Conservation (phyloP, 1,140 invertebrate species). For the Drosophila eugracilis region DNA sequence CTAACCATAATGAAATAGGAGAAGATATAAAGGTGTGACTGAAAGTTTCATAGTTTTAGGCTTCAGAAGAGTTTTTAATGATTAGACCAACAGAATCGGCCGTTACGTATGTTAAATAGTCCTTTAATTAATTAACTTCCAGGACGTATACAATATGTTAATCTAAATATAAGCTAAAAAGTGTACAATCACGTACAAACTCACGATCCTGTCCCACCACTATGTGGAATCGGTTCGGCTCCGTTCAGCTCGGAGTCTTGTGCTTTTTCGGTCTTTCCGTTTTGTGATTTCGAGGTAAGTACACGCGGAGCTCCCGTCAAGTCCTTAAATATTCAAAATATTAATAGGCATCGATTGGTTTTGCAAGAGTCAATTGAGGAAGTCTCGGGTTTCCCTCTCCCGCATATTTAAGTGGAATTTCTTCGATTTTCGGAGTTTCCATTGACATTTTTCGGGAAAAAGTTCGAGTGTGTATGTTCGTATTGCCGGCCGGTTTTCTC, state of each 20-base stretch:
- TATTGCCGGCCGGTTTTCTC: conserved; percentile 42
- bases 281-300: conserved; percentile 80
- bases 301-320: conserved; percentile 46
- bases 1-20: no score
- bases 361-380: conserved; percentile 22
- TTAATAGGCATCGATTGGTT: conserved; percentile 64
- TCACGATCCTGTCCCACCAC: conserved; percentile 3
- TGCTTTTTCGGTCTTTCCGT: conserved; percentile 65
- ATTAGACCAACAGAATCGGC: no score
- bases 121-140: no score
- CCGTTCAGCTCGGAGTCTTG: conserved; percentile 12
- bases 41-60: no score
- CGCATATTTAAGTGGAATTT: not conserved
- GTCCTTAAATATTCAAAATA: conserved; percentile 40
- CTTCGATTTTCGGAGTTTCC: not conserved
- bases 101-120: no score
- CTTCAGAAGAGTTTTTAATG: no score
- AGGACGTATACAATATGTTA: no score
- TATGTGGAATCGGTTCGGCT: conserved; percentile 5
- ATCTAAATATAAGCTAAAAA: no score
- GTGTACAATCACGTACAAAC: not conserved
- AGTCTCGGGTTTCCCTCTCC: conserved; percentile 17
- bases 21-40: no score
- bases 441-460: conserved; percentile 5
- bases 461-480: conserved; percentile 4